Percentiles rank a stretch among this genome's conserved stretches.
These are phyloP conservation scores for Phymanthus crucifer DNA, from an alignment of 92 coral and sea anemone genomes.

Conservation along the genomic window DNA sequence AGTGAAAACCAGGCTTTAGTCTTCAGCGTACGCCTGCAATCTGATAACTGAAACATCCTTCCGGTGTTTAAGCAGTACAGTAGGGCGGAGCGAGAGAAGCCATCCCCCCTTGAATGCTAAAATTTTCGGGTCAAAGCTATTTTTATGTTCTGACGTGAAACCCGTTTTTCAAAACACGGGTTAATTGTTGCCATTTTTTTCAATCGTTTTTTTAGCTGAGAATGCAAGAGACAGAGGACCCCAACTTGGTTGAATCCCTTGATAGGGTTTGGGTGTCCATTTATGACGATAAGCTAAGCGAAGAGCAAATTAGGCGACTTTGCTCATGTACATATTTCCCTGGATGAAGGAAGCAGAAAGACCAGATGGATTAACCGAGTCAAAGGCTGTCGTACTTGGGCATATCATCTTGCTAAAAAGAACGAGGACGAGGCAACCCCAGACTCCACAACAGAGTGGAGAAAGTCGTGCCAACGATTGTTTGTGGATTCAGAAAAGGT, in stretches of 20 bases:
- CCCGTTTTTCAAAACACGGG: too few species aligned
- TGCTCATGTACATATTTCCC: background rate
- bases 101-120: too few species aligned
- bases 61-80: too few species aligned
- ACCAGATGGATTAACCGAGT: background rate
- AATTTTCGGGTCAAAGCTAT: too few species aligned
- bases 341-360: background rate
- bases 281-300: background rate
- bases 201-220: background rate
- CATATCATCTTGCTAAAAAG: background rate
- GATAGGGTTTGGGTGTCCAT: constrained; percentile 1
- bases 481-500: constrained; percentile 18
- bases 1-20: too few species aligned
- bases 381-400: background rate
- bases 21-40: too few species aligned
- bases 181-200: background rate
- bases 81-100: too few species aligned
- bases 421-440: background rate
- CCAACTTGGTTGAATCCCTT: background rate
- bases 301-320: background rate
- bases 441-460: background rate
- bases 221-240: background rate
- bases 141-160: too few species aligned
- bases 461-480: constrained; percentile 33
- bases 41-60: too few species aligned